Base-by-base conservation (phyloP, 2,113 vertebrate genomes). In the Chloroceryle aenea region DNA sequence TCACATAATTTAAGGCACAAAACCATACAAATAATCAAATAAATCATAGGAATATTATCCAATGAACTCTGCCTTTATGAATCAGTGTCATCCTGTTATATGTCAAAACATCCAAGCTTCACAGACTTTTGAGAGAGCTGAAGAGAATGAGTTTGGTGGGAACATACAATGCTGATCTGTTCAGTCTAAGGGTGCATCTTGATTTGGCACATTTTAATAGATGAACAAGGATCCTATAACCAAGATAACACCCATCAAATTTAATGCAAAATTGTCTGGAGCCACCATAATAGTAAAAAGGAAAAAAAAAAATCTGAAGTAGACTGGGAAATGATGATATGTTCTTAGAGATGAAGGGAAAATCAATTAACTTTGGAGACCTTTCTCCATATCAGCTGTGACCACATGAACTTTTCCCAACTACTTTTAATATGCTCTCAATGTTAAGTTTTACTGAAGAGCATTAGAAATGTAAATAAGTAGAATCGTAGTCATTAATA, bases 21-120 rank as follows among this genome's bases (percentile, higher is more conserved):
- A 90, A 56, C 2, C 34, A 83, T 84, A 95, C 38, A 93, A 93
- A 93, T 88, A 96, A 92, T 92, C 50, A 84, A 89, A 89, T 88
- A 95, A 94, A 86, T 94, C 14, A 76, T 17, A 88, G 17, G 25
- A 85, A 73, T 93, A 80, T 84, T 95, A 88, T 77, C 75, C 76
- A 74, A 63, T 93, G 80, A 90, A 90, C 56, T 87, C 76, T 95
- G 86, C 34, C 83, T 90, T 84, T 85, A 43, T 61, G 38, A 91
- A 92, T 92, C 88, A 92, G 17, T 55, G 52, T 93, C 50, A 85
- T 75, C 19, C 47, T 71, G 12, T 71, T 93, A 59, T 52, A 34
- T 26, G 64, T 88, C 83, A 84, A 77, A 95, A 58, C 19, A 93
- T 21, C 29, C 62, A 84, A 47, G 19, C 42, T 64, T 92, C 76